Base-by-base conservation (phyloP, 1,140 invertebrate species). In the Drosophila micromelanica region DNA sequence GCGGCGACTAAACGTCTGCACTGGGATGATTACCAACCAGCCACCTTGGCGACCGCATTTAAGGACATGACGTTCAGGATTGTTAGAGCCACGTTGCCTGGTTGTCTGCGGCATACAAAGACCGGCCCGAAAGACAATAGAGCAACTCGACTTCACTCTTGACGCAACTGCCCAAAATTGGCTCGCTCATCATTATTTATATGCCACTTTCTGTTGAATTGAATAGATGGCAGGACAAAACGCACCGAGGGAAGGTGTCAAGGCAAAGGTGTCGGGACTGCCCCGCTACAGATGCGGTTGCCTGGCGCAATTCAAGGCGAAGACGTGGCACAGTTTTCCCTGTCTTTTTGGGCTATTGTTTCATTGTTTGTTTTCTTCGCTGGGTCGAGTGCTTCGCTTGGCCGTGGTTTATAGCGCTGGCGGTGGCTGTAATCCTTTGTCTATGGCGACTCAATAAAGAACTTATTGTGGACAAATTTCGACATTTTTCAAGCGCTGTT, bases 401-500 rank as follows among this genome's bases (percentile, higher is more conserved):
- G 75, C 64, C 80, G 80, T 82, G 82, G 82, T 86, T 78, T 86
- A 86, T 82, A 76, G 74, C 74, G 76, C 46, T 67, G 67, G 46
- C 37, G 15, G 43, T 51, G 61, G 49, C 15, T 17, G 27, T 70
- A 89, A 89, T 80, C 84, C 79, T 89, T 89, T 89, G 85, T 90
- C 49, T 69, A 30, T 76, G 54, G 79, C 79, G 85, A 89, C 85
- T 89, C 84, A 89, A 89, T 89, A 89, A 89, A 84, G 80, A 89
- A 89, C 84, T 89, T 89, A 89, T 89, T 89, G 84, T 89, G 85
- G 84, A 89, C 84, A 89, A 89, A 89, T 89, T 89, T 89, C 79
- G 85, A 77, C 84, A 84, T 84, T 89, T 89, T 84, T 79, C 79
- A 71, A 73, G 72, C 69, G 80, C 48, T 90, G 85, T 89, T 84